Base-by-base conservation (phyloP, 2,888 invertebrate genomes). In the Dicyrtoma fusca region DNA sequence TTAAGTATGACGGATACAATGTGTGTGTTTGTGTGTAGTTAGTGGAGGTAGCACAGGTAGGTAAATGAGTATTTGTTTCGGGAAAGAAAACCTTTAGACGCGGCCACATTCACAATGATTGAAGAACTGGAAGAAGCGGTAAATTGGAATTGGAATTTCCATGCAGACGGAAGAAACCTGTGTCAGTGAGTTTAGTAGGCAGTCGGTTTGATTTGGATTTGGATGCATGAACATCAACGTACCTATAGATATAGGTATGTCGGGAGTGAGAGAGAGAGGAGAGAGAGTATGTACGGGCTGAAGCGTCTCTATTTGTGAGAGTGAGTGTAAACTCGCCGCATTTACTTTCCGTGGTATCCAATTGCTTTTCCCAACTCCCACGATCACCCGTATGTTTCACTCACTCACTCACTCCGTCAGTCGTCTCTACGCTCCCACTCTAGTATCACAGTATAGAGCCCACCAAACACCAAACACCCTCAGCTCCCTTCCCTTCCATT, bases 101-200 rank as follows among this genome's bases (percentile, higher is more conserved):
- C 63, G 21, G 61, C 72, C 72, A 42, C 61, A 59, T 34, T 65
- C 64, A 71, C 71, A 65, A 71, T 61, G 64, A 59, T 49, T 57
- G 57, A 45, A 45, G 57, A 71, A 71, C 71, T 71, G 64, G 57
- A 59, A 59, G 64, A 65, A 71, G 71, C 71, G 71, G 71, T 71
- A 71, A 71, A 55, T 71, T 71, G 64, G 70, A 71, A 51, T 71
- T 64, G 62, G 70, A 71, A 62, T 62, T 62, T 61, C 61, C 61
- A 61, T 61, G 61, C 61, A 61, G 61, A 17, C 61, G 8, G 51
- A n/a, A n/a, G n/a, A 34, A 34, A 34, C 4, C 51, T 19, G 51
- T 51, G 51, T 51, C 21, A 51, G 21, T 51, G 14, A n/a, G n/a
- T n/a, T n/a, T n/a, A 19, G 6, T 8, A 51, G 17, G 51, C 34